Base-by-base conservation (phyloP, 53 echinoderm and acorn worm species). In the Paelopatides confundens region DNA sequence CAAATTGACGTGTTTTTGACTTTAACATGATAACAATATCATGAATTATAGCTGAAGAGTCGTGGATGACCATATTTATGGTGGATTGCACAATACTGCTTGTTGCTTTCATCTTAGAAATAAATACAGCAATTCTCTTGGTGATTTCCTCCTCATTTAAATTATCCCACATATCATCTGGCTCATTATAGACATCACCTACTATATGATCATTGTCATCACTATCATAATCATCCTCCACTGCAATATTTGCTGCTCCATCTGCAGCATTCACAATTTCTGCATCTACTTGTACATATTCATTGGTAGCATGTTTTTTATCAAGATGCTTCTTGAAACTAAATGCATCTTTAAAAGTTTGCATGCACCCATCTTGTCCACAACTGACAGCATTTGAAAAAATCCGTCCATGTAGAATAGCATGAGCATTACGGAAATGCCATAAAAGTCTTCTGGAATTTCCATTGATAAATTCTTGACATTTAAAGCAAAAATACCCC, bases 21-120 rank as follows among this genome's bases (percentile, higher is more conserved):
- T 84, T 84, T 10, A 84, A 64, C 37, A 35, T 66, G 21, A 39
- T 21, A 65, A 84, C 85, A 30, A 84, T 35, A 65, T 84, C 85
- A 15, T 12, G 13, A 11, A 84, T 8, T 17, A 84, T 38, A 17
- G 24, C 6, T 15, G 85, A 33, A 30, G 85, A 65, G 4, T 81
- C 81, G 51, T 52, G 18, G 8, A 81, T 4, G 39, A 81, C 54
- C 54, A 53, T 81, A 28, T 81, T 28, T 1, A 81, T 66, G 11
- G 36, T 10, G 3, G 65, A 35, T 38, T 84, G 65, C 35, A 84
- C 63, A 21, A 64, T 65, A 8, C 63, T 63, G 29, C 63, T 65
- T 63, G 85, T 24, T 6, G 85, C 65, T 34, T 84, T 84, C 65
- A 84, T 84, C 21, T 84, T 84, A n/a, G 85, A 63, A 10, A 84